Percentiles rank a stretch among this genome's conserved stretches.
Evolutionary conservation across 2,888 invertebrate genomes (phyloP).

Genomic region (Ferrisia virgata): DNA sequence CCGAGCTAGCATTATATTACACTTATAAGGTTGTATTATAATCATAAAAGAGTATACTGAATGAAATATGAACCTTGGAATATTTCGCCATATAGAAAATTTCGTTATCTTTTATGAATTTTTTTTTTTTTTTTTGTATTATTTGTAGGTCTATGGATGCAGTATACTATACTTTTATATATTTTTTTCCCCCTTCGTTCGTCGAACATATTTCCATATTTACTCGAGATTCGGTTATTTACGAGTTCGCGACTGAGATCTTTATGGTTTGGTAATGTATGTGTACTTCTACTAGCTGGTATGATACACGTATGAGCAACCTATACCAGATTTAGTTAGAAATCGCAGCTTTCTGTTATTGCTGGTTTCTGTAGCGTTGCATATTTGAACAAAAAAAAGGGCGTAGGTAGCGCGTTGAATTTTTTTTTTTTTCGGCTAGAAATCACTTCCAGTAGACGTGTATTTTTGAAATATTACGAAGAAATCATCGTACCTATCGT

Average conservation of each 20-base stretch:
- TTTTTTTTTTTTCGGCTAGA: background rate
- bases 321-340: background rate
- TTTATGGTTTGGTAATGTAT: too few relatives aligned
- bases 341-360: background rate
- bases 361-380: too few relatives aligned
- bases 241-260: conserved; percentile 10
- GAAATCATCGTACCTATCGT: background rate
- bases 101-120: conserved; percentile 9
- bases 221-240: conserved; percentile 19
- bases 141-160: background rate
- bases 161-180: background rate
- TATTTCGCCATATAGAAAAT: conserved; percentile 26
- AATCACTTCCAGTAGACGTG: background rate
- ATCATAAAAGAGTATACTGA: conserved; percentile 31
- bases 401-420: background rate
- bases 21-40: conserved; percentile 23
- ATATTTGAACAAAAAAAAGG: background rate
- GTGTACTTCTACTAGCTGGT: too few relatives aligned
- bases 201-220: background rate
- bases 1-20: conserved; percentile 24
- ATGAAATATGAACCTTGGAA: conserved; percentile 25
- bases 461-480: background rate
- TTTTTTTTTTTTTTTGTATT: too few relatives aligned
- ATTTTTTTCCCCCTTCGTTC: background rate
- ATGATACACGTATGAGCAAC: too few relatives aligned